These are phyloP conservation scores for Stichopus chloronotus DNA, from an alignment of 35 echinoderm and acorn worm genomes.

Conservation along the genomic window DNA sequence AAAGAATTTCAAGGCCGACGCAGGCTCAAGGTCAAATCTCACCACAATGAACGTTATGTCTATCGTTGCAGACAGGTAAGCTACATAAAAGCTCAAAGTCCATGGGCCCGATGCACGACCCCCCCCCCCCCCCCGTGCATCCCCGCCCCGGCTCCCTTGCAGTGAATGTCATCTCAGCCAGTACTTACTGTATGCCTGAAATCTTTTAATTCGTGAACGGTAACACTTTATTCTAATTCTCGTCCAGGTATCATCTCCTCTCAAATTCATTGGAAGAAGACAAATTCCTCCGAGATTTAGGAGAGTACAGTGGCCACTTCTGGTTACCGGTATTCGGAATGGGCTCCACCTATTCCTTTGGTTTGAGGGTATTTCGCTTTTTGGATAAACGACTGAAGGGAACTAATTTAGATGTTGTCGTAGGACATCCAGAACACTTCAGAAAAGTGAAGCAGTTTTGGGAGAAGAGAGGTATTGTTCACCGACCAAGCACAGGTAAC, in stretches of 20 bases:
- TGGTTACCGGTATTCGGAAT: conserved; percentile 53
- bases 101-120: neutral
- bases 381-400: conserved; percentile 19
- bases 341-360: conserved; percentile 53
- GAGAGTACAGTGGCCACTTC: conserved; percentile 35
- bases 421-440: conserved; percentile 49
- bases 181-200: no score
- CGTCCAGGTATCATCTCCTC: conserved; percentile 40
- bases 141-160: no score
- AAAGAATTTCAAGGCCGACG: conserved; percentile 34
- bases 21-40: conserved; percentile 3
- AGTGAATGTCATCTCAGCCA: no score
- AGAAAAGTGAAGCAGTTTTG: conserved; percentile 19
- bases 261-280: conserved; percentile 23
- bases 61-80: conserved; percentile 45
- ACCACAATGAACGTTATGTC: conserved; percentile 61
- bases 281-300: conserved; percentile 24
- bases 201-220: no score
- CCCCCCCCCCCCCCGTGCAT: no score
- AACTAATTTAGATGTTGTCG: conserved; percentile 2
- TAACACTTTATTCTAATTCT: neutral
- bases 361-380: conserved; percentile 31
- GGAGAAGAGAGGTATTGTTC: conserved; percentile 10
- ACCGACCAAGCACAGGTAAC: conserved; percentile 53
- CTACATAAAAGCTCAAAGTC: neutral